Conservation (phyloP, 2,888 invertebrate genomes). For the Tetragonula carbonaria region DNA sequence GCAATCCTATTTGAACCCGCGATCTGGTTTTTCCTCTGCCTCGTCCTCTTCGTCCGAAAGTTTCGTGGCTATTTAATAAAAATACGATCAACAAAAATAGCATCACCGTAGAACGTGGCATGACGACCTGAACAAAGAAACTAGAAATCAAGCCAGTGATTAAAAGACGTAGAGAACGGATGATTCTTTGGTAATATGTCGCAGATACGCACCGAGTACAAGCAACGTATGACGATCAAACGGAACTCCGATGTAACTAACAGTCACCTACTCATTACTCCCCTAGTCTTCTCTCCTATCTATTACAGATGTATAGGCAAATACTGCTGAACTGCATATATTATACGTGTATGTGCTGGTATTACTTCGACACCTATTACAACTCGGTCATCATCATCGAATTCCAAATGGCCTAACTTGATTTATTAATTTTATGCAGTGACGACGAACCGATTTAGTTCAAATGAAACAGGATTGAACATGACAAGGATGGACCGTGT, state of each 20-base stretch:
- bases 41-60: constrained; percentile 88
- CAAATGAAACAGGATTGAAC: not conserved
- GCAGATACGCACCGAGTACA: constrained; percentile 75
- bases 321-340: constrained; percentile 51
- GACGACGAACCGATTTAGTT: not conserved
- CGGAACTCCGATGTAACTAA: constrained; percentile 82
- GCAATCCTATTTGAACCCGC: constrained; percentile 93
- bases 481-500: not conserved
- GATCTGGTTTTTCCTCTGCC: constrained; percentile 91
- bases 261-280: constrained; percentile 81
- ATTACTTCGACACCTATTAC: constrained; percentile 59
- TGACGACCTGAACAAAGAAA: constrained; percentile 55
- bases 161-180: not conserved
- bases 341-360: constrained; percentile 36
- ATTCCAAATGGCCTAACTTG: constrained; percentile 46
- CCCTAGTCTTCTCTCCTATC: constrained; percentile 83
- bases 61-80: constrained; percentile 80
- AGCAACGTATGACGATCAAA: constrained; percentile 78
- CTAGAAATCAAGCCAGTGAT: not conserved
- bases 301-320: constrained; percentile 80
- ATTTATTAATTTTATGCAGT: not conserved
- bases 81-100: constrained; percentile 74
- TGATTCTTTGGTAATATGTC: constrained; percentile 21
- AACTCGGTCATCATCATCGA: constrained; percentile 47
- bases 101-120: constrained; percentile 72